Base-by-base conservation (phyloP, 2,113 vertebrate species). In the Dromaius novaehollandiae region DNA sequence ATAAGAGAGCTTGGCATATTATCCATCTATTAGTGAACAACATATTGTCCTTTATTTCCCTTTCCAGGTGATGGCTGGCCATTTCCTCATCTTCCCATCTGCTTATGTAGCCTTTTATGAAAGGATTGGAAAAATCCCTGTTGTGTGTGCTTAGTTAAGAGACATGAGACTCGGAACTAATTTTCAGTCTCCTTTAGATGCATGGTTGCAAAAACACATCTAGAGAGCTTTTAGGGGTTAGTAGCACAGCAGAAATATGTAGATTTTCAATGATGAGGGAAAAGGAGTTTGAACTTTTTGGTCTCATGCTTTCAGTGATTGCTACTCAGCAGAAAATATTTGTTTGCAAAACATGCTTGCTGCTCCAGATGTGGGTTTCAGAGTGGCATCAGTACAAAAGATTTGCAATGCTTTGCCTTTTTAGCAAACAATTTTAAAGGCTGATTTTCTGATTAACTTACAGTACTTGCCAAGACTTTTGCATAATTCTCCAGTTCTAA, bases 381-480 rank as follows among this genome's bases (percentile, higher is more conserved):
- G 88, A 34, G 76, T 78, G 26, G 10, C 26, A 60, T 64, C 61
- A n/a, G 13, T 38, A 60, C 19, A 51, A 74, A 93, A 84, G 34
- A 36, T 34, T 63, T 50, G 10, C 77, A 78, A 77, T 53, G 7
- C 6, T 55, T 63, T 76, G 38, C 5, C 17, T 51, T 88, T 90
- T 78, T 36, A 51, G 24, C 0, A 8, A 85, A 50, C 14, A 51
- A 70, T 82, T 88, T 48, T 78, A 90, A 80, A 0, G 0, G 46
- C 18, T 77, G 36, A 30, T 90, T 95, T 96, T 94, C 73, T 94
- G 26, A 85, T 93, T 93, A 91, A 63, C 53, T 88, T 88, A 22
- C 13, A 75, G 48, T n/a, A 38, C 46, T 96, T 86, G 12, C 28
- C 30, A 69, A 88, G 60, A 13, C 46, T 96, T 85, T 82, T 82